Base-by-base conservation (phyloP, 2,797 vertebrate genomes). In the Momotus momota region DNA sequence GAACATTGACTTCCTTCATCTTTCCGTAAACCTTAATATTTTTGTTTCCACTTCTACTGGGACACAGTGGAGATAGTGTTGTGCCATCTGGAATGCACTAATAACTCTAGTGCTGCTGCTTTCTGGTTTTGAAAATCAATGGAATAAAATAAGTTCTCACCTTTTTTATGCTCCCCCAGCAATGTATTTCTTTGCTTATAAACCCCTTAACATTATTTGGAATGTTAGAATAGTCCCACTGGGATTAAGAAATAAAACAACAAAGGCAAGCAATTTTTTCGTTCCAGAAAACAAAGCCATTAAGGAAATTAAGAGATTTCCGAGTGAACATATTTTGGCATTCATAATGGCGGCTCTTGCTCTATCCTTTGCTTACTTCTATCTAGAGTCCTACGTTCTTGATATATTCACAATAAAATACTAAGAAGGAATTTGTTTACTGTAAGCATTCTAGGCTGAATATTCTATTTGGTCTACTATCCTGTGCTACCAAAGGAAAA, bases 181-280 rank as follows among this genome's bases (percentile, higher is more conserved):
- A 79, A 79, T 82, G 10, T 52, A 48, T 38, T 87, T 52, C 18
- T 80, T 67, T 74, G 16, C 31, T 83, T 83, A 66, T 51, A 77
- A 93, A 60, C 0, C 3, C 5, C 16, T 65, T 29, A 35, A 60
- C 67, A 46, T 64, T 87, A 70, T 41, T 1, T 6, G 2, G n/a
- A 71, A 45, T 58, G 7, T 35, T 52, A 49, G 23, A 62, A 19
- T 31, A 75, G 29, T 49, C 29, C 66, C 14, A 55, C 6, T 52
- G 29, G 19, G 15, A 40, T 9, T 41, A 58, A 54, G 8, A 14
- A 4, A 6, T 66, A 57, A 27, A 23, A 41, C 23, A 16, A 26
- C 4, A 4, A 7, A 1, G 7, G 0, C 2, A 10, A 4, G 1
- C 22, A 23, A 1, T 52, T 12, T 54, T 78, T 88, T 64, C 1